A percentile compares a stretch with the other conserved stretches of the same genome.
Evolutionary conservation across 2,888 invertebrate species (phyloP).

Genomic region (Capitulum mitella): DNA sequence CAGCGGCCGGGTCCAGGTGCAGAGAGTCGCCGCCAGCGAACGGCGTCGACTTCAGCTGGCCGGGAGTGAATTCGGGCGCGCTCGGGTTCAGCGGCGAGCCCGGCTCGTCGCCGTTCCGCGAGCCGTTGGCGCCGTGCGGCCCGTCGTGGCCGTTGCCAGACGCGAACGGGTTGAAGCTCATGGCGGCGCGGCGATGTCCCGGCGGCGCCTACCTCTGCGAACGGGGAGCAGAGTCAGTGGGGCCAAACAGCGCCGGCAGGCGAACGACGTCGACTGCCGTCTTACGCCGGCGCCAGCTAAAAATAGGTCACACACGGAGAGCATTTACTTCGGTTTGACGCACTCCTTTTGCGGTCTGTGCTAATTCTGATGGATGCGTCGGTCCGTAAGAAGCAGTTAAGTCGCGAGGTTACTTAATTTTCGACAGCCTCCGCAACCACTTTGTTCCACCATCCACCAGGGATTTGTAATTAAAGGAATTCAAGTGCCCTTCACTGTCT

Average conservation of each 20-base stretch:
- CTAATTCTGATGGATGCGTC: background rate
- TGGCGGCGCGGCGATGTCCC: no score
- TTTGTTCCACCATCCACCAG: background rate
- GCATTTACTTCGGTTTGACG: background rate
- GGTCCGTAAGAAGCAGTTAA: background rate
- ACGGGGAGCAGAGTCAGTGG: no score
- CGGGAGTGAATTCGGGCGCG: background rate
- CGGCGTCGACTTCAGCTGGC: background rate
- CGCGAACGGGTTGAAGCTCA: slow-evolving; percentile 11
- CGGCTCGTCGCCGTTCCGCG: background rate
- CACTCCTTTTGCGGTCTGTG: background rate
- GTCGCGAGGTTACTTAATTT: background rate
- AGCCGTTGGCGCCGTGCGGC: background rate
- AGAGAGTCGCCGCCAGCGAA: background rate
- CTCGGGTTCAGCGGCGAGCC: background rate
- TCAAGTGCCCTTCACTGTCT: background rate
- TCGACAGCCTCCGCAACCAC: background rate
- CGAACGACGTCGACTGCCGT: background rate
- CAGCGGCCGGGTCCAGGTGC: background rate
- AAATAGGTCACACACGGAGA: background rate
- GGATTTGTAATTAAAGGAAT: background rate
- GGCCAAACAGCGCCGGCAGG: background rate
- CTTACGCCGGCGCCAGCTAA: background rate
- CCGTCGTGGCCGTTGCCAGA: background rate
- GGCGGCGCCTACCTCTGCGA: no score